These are phyloP conservation scores for Potorous gilbertii DNA, from an alignment of 2,797 vertebrate species.

Conservation along the genomic window DNA sequence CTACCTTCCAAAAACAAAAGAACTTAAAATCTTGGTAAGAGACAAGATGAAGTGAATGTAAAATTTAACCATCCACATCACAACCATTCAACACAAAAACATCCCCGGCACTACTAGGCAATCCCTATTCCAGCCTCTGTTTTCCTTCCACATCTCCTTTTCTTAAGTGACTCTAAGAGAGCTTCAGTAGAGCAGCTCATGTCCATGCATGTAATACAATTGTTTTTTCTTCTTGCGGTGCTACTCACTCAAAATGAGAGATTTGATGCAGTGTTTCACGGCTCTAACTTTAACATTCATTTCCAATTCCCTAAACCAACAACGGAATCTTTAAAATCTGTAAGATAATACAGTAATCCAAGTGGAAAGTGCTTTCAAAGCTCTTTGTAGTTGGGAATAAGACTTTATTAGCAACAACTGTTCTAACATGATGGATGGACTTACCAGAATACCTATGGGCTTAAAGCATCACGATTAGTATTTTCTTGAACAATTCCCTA, in stretches of 20 bases:
- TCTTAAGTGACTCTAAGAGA: constrained; percentile 55
- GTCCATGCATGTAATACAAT: constrained; percentile 70
- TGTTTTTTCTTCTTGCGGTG: constrained; percentile 74
- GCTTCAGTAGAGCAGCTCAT: constrained; percentile 65
- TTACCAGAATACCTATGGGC: constrained; percentile 79
- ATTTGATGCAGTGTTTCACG: constrained; percentile 79
- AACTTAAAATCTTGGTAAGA: neutral
- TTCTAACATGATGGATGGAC: constrained; percentile 80
- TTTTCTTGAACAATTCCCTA: constrained; percentile 79
- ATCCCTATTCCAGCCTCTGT: neutral
- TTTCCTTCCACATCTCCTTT: neutral
- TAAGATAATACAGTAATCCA: constrained; percentile 79
- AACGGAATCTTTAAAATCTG: constrained; percentile 79
- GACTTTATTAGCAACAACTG: constrained; percentile 82
- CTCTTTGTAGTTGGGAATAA: constrained; percentile 81
- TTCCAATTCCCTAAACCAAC: constrained; percentile 81
- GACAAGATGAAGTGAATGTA: neutral
- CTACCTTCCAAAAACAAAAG: neutral
- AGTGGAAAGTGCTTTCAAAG: constrained; percentile 85
- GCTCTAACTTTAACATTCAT: constrained; percentile 75
- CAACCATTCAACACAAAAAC: neutral
- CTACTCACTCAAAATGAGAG: constrained; percentile 74
- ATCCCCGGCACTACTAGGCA: neutral
- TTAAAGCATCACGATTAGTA: constrained; percentile 76
- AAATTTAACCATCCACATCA: neutral